phyloP scores from a whole-genome alignment of 2,888 invertebrate species.

The Callyntrura sp. region DNA sequence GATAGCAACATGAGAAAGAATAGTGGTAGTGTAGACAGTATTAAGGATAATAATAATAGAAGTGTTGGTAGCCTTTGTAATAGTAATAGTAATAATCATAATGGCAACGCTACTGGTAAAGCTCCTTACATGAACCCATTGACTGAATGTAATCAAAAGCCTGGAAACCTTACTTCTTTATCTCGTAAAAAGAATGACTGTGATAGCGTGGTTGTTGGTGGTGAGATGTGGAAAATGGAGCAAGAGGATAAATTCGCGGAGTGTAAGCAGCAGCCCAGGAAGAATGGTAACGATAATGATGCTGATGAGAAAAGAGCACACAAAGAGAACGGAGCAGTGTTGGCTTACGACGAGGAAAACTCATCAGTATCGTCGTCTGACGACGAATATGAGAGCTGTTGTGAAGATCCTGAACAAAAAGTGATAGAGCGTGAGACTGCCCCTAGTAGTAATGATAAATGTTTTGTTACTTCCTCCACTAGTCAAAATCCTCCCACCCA shows the following conservation, averaged over 20 bases:
- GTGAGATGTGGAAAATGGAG: conserved; percentile 80
- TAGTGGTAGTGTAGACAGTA: conserved; percentile 70
- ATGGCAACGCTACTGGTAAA: conserved; percentile 62
- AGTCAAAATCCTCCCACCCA: conserved; percentile 57
- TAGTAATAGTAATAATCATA: conserved; percentile 69
- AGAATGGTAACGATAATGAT: conserved; percentile 72
- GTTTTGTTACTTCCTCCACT: conserved; percentile 54
- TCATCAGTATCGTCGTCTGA: conserved; percentile 76
- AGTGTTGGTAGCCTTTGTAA: conserved; percentile 12
- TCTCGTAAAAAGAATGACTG: conserved; percentile 81
- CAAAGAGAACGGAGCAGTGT: background rate
- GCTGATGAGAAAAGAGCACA: conserved; percentile 57
- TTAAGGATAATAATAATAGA: conserved; percentile 76
- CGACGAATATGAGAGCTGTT: conserved; percentile 84
- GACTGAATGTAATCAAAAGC: conserved; percentile 79
- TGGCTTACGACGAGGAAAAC: conserved; percentile 52
- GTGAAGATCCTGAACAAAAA: conserved; percentile 84
- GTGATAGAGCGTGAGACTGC: conserved; percentile 82
- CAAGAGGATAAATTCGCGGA: conserved; percentile 61
- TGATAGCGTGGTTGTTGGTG: conserved; percentile 82
- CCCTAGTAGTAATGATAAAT: conserved; percentile 70
- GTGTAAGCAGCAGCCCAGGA: conserved; percentile 42
- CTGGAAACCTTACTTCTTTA: conserved; percentile 78
- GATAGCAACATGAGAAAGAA: conserved; percentile 45
- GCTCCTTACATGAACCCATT: conserved; percentile 67